Evolutionary conservation across 2,113 vertebrate species (phyloP).

Genomic region (Chamaetylas fuelleborni): DNA sequence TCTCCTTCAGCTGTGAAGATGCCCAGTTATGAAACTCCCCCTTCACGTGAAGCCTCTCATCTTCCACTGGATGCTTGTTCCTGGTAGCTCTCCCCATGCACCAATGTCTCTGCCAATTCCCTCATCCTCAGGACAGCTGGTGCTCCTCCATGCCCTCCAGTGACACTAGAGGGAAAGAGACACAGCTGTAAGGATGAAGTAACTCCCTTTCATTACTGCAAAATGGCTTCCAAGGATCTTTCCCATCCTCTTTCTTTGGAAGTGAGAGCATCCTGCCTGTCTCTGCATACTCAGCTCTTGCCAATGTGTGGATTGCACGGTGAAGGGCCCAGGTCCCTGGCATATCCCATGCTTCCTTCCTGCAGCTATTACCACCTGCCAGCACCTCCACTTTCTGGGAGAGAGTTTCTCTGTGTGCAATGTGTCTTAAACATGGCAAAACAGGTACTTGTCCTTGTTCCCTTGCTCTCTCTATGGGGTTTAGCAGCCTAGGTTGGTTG

Average conservation of each 20-base stretch:
- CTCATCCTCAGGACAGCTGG: background rate
- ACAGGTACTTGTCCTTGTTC: background rate
- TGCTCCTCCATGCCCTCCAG: background rate
- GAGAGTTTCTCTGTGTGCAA: background rate
- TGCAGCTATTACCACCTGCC: background rate
- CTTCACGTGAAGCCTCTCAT: background rate
- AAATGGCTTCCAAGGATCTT: background rate
- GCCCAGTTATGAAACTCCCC: background rate
- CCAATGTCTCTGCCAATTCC: background rate
- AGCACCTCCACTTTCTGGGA: background rate
- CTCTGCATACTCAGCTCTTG: background rate
- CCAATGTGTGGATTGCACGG: background rate
- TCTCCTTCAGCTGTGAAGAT: background rate
- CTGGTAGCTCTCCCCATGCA: background rate
- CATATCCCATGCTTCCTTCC: background rate
- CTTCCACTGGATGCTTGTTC: background rate
- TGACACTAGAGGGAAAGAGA: rapidly evolving
- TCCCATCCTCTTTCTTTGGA: background rate
- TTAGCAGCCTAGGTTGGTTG: background rate
- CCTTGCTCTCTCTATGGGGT: rapidly evolving
- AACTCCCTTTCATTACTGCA: rapidly evolving
- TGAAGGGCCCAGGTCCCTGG: background rate
- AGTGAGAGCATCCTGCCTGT: background rate
- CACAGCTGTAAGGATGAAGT: background rate
- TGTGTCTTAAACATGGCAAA: background rate